Evolutionary conservation across 1,140 invertebrate species (phyloP).

Genomic region (Sitophilus oryzae): DNA sequence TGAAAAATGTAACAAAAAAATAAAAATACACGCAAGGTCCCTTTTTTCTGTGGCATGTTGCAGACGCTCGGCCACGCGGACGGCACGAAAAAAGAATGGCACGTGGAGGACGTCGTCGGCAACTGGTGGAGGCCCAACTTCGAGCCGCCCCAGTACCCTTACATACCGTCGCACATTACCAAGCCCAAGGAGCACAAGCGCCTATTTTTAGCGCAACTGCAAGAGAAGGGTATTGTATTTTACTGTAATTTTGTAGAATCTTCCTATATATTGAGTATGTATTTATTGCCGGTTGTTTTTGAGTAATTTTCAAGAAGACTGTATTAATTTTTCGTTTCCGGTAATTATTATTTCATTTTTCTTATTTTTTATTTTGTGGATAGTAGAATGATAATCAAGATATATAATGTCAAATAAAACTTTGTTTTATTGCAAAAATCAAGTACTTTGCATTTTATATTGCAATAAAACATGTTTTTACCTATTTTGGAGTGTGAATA

Average conservation of each 20-base stretch:
- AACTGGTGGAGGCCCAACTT: conserved; percentile 99
- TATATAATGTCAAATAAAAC: no score
- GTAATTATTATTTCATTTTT: no score
- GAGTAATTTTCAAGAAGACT: conserved; percentile 18
- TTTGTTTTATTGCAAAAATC: no score
- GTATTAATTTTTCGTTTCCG: conserved; percentile 20
- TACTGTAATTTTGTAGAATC: conserved; percentile 21
- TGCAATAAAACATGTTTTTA: no score
- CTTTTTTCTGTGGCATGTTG: conserved; percentile 41
- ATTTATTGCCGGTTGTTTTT: background rate
- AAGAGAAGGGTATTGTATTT: conserved; percentile 83
- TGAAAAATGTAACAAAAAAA: no score
- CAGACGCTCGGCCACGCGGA: conserved; percentile 93
- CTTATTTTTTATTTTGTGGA: no score
- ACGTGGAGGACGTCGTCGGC: conserved; percentile 96
- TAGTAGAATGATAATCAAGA: no score
- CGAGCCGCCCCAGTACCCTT: conserved; percentile 99
- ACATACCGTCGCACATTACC: conserved; percentile 97
- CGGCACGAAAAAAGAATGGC: conserved; percentile 96
- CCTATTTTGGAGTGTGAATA: no score
- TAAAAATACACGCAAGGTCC: conserved; percentile 20
- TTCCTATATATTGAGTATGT: no score
- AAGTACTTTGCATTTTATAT: no score
- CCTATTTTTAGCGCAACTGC: conserved; percentile 95
- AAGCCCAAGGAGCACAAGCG: conserved; percentile 99